Percentiles rank a stretch among this genome's conserved stretches.
These are phyloP conservation scores for Prochilodus magdalenae DNA, from an alignment of 2,113 vertebrate species.

Conservation along the genomic window DNA sequence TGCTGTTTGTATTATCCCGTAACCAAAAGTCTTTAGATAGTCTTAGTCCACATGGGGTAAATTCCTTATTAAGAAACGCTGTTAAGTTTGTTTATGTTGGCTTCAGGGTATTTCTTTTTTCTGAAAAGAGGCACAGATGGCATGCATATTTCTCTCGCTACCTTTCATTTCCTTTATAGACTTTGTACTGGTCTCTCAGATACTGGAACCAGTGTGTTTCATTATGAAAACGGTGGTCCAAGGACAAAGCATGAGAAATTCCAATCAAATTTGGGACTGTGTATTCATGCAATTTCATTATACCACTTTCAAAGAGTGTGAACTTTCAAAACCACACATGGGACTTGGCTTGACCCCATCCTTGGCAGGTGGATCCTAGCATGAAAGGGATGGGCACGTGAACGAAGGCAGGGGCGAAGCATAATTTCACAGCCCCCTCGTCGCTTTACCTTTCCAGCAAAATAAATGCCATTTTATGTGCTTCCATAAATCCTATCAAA, in stretches of 20 bases:
- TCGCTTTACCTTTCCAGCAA: constrained; percentile 65
- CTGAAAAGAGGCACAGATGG: background rate
- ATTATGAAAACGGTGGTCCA: background rate
- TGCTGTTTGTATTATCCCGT: background rate
- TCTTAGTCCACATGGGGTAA: background rate
- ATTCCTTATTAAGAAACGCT: background rate
- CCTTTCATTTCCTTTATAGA: background rate
- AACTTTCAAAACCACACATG: constrained; percentile 29
- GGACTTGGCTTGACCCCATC: constrained; percentile 48
- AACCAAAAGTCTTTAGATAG: background rate
- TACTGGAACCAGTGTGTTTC: background rate
- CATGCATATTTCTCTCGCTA: background rate
- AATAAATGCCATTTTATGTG: constrained; percentile 74
- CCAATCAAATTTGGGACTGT: background rate
- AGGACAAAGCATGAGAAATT: constrained; percentile 18
- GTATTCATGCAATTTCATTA: constrained; percentile 10
- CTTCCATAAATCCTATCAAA: constrained; percentile 78
- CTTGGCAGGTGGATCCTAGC: constrained; percentile 69
- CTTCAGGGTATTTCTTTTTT: background rate
- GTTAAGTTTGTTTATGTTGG: background rate
- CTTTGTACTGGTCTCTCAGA: background rate
- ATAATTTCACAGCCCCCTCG: constrained; percentile 65
- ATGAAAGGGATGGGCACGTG: constrained; percentile 57
- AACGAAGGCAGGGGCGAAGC: constrained; percentile 59
- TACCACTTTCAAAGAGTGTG: constrained; percentile 19